A percentile compares a stretch with the other conserved stretches of the same genome.
Conservation (phyloP, 2,797 vertebrate species). For the Saxicola maurus region DNA sequence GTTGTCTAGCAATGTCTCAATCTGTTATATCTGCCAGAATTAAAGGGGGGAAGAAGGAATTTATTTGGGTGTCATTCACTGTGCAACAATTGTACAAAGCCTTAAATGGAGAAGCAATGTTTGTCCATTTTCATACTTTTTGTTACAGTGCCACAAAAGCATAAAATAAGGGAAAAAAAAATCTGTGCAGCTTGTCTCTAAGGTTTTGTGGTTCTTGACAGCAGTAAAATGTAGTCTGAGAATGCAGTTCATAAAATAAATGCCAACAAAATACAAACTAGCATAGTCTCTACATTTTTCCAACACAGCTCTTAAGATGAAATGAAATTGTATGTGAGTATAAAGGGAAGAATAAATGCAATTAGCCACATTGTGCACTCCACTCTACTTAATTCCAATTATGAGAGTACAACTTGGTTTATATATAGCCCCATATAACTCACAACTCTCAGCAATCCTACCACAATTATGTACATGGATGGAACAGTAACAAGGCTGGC, state of each 20-base stretch:
- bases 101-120: background rate
- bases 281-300: slow-evolving; percentile 17
- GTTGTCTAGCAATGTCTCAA: slow-evolving; percentile 37
- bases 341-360: slow-evolving; percentile 11
- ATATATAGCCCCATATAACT: slow-evolving; percentile 14
- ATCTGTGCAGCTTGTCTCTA: background rate
- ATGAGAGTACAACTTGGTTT: slow-evolving; percentile 12
- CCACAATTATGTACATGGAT: background rate
- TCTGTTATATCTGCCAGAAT: slow-evolving; percentile 28
- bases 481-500: background rate
- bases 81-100: background rate
- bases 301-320: slow-evolving; percentile 21
- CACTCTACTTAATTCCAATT: background rate
- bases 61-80: background rate
- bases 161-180: slow-evolving; percentile 11
- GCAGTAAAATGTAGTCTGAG: slow-evolving; percentile 21
- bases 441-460: background rate
- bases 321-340: slow-evolving; percentile 18
- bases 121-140: slow-evolving; percentile 22
- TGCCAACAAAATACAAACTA: slow-evolving; percentile 46
- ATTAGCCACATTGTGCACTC: background rate
- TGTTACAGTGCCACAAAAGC: slow-evolving; percentile 18
- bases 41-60: background rate
- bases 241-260: slow-evolving; percentile 51
- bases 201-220: slow-evolving; percentile 45